Conservation (phyloP, 2,113 vertebrate genomes). For the Lophius piscatorius region DNA sequence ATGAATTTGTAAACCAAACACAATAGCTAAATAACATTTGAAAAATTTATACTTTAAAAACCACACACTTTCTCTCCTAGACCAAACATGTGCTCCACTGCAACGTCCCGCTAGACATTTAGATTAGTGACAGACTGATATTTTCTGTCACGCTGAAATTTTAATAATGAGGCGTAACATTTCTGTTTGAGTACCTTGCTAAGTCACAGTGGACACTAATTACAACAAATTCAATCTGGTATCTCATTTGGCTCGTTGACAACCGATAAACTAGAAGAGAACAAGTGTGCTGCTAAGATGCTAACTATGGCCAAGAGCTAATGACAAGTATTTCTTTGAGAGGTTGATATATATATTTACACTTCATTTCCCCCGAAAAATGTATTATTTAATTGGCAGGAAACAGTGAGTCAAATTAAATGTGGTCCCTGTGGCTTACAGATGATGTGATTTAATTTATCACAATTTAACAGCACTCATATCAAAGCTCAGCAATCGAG, state of each 20-base stretch:
- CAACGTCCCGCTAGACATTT: too few species aligned
- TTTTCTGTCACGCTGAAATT: constrained; percentile 32
- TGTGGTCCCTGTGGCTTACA: constrained; percentile 34
- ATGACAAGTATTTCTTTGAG: constrained; percentile 17
- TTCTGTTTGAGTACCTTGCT: constrained; percentile 52
- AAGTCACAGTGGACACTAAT: constrained; percentile 36
- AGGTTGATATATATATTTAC: constrained; percentile 48
- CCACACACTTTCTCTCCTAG: too few species aligned
- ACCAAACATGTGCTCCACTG: too few species aligned
- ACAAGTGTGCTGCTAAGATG: constrained; percentile 29
- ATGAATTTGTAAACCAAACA: constrained; percentile 11
- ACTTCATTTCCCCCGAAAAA: constrained; percentile 43
- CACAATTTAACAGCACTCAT: constrained; percentile 48
- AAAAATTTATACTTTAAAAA: too few species aligned
- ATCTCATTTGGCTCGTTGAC: constrained; percentile 34
- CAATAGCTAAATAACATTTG: constrained; percentile 12
- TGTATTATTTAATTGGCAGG: constrained; percentile 52
- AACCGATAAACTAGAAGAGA: constrained; percentile 27
- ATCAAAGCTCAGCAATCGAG: constrained; percentile 18
- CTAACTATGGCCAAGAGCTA: constrained; percentile 32
- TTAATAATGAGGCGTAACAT: constrained; percentile 47
- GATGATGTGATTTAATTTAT: constrained; percentile 39
- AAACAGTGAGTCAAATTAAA: constrained; percentile 41
- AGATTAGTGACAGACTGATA: constrained; percentile 21
- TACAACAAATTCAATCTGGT: constrained; percentile 38